Evolutionary conservation across 2,888 invertebrate genomes (phyloP).

Genomic region (Cordilura impudica): DNA sequence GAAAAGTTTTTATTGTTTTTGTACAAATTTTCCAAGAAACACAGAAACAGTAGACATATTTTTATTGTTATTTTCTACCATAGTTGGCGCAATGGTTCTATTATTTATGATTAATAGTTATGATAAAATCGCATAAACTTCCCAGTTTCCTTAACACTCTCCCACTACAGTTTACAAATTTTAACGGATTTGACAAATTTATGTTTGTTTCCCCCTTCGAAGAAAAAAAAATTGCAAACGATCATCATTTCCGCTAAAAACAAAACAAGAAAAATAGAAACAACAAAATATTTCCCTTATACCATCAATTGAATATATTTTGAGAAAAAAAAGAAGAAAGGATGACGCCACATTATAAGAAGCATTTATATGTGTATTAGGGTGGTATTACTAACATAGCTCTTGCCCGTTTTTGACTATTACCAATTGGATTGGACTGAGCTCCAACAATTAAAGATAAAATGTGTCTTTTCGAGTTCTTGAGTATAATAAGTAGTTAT

Average conservation of each 20-base stretch:
- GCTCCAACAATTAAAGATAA: too few relatives aligned
- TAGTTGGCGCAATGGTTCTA: conserved; percentile 20
- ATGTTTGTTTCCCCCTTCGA: conserved; percentile 68
- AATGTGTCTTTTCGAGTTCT: too few relatives aligned
- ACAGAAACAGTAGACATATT: background rate
- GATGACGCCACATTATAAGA: conserved; percentile 52
- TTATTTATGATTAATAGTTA: conserved; percentile 61
- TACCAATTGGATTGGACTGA: too few relatives aligned
- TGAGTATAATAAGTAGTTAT: too few relatives aligned
- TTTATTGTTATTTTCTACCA: conserved; percentile 25
- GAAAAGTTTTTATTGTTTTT: conserved; percentile 14
- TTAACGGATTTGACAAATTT: conserved; percentile 72
- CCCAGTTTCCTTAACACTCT: background rate
- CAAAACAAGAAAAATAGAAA: conserved; percentile 50
- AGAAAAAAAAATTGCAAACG: conserved; percentile 65
- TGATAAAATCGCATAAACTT: conserved; percentile 57
- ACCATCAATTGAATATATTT: conserved; percentile 45
- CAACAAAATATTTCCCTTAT: conserved; percentile 48
- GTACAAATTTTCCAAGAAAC: conserved; percentile 7
- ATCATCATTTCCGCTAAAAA: conserved; percentile 73
- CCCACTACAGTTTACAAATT: conserved; percentile 42
- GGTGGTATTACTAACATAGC: too few relatives aligned
- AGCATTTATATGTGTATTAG: background rate
- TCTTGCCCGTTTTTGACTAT: too few relatives aligned
- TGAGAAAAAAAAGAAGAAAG: conserved; percentile 16